phyloP scores from a whole-genome alignment of 1,140 invertebrate species.

The Leptestheria dahalacensis region DNA sequence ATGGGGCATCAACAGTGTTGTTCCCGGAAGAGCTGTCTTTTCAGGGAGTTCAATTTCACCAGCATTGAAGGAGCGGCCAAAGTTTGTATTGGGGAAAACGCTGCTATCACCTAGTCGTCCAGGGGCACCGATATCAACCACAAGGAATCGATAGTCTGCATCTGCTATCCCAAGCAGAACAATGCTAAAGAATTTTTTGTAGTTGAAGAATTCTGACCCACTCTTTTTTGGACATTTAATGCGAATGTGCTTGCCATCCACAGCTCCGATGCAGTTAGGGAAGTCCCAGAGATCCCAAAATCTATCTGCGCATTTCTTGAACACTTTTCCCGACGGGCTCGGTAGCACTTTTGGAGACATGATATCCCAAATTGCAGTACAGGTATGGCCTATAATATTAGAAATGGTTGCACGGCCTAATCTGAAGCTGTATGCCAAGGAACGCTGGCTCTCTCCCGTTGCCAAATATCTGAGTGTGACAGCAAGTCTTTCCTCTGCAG shows the following conservation, averaged over 20 bases:
- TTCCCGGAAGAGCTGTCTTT: not conserved
- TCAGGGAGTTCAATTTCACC: not conserved
- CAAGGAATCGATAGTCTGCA: conserved; percentile 19
- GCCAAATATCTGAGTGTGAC: no score
- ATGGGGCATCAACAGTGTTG: not conserved
- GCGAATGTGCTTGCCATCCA: conserved; percentile 21
- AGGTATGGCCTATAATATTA: no score
- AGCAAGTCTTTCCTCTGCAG: no score
- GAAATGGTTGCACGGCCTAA: no score
- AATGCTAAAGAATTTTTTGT: conserved; percentile 18
- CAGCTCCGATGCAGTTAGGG: conserved; percentile 20
- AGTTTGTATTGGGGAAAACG: not conserved
- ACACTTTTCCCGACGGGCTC: no score
- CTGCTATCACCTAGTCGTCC: conserved; percentile 1
- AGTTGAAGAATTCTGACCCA: conserved; percentile 19
- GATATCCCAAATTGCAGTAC: no score
- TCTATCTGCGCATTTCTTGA: no score
- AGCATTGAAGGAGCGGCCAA: not conserved
- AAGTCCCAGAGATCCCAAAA: conserved; percentile 21
- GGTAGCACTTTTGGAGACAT: no score
- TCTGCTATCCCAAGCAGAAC: conserved; percentile 17
- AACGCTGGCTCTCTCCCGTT: no score
- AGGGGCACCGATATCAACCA: conserved; percentile 18
- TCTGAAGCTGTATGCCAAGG: no score
- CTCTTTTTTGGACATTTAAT: conserved; percentile 12